phyloP scores from a whole-genome alignment of 2,797 vertebrate genomes.

The Neomorphus geoffroyi region DNA sequence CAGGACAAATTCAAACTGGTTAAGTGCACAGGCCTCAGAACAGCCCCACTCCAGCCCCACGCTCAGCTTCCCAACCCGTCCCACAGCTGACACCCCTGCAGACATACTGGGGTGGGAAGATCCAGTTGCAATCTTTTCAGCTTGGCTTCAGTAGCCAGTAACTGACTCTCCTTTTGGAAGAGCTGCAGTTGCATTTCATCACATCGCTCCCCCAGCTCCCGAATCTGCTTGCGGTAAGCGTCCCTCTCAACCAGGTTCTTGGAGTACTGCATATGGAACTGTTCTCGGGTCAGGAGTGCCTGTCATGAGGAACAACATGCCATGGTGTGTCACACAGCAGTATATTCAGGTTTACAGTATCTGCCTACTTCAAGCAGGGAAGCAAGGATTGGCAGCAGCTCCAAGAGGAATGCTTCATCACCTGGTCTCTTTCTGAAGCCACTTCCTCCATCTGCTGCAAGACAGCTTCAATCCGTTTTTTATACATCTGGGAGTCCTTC shows the following conservation, averaged over 20 bases:
- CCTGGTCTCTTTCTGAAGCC: conserved; percentile 88
- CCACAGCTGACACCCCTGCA: fast-evolving
- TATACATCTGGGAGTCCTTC: conserved; percentile 87
- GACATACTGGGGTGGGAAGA: conserved; percentile 45
- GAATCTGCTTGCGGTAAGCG: conserved; percentile 82
- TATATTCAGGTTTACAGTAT: not conserved
- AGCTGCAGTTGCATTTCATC: conserved; percentile 88
- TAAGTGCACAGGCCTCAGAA: no score
- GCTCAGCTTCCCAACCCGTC: not conserved
- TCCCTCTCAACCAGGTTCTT: conserved; percentile 87
- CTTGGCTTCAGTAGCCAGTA: conserved; percentile 80
- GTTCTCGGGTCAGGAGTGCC: conserved; percentile 80
- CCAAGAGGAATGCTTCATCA: conserved; percentile 19
- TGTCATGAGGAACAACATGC: not conserved
- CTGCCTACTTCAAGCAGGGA: not conserved
- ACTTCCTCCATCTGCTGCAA: conserved; percentile 91
- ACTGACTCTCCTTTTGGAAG: conserved; percentile 83
- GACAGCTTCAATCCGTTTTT: conserved; percentile 83
- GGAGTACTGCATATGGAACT: conserved; percentile 82
- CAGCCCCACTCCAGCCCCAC: no score
- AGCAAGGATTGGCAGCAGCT: not conserved
- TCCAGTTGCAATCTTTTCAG: conserved; percentile 76
- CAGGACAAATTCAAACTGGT: no score
- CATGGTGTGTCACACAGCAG: not conserved
- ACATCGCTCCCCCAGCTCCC: conserved; percentile 82